phyloP scores from a whole-genome alignment of 1,140 invertebrate genomes.

The Diploscapter pachys region DNA sequence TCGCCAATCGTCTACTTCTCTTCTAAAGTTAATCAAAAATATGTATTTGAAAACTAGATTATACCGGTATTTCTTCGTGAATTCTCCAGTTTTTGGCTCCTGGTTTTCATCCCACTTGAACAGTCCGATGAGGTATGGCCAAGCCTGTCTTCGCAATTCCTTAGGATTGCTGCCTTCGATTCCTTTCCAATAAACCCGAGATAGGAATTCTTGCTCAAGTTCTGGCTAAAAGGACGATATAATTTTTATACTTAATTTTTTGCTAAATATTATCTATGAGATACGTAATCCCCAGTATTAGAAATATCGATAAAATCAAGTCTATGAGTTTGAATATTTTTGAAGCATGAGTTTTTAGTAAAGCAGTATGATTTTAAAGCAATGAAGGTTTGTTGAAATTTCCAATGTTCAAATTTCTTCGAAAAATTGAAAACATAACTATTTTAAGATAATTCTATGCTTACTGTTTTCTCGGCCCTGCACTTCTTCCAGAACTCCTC shows the following conservation, averaged over 20 bases:
- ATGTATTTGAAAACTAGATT: background rate
- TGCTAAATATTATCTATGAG: no score
- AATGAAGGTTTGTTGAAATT: no score
- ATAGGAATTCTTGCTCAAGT: slow-evolving; percentile 69
- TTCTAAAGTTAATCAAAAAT: slow-evolving; percentile 55
- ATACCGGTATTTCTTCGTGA: slow-evolving; percentile 69
- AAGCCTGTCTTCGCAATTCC: slow-evolving; percentile 68
- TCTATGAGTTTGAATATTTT: no score
- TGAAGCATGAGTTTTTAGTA: no score
- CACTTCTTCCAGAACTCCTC: slow-evolving; percentile 48
- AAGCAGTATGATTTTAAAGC: no score
- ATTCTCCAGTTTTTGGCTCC: slow-evolving; percentile 68
- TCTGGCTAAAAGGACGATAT: slow-evolving; percentile 34
- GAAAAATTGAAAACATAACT: background rate
- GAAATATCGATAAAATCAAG: no score
- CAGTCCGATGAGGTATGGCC: slow-evolving; percentile 82
- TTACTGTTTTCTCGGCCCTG: slow-evolving; percentile 42
- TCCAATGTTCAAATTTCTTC: no score
- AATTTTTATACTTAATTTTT: no score
- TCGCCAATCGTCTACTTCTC: slow-evolving; percentile 82
- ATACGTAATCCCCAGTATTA: no score
- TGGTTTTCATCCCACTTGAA: slow-evolving; percentile 75
- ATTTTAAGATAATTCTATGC: no score
- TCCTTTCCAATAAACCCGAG: slow-evolving; percentile 81
- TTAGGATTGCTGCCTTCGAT: slow-evolving; percentile 66